phyloP scores from a whole-genome alignment of 2,113 vertebrate species.

The Diphyllodes magnificus region DNA sequence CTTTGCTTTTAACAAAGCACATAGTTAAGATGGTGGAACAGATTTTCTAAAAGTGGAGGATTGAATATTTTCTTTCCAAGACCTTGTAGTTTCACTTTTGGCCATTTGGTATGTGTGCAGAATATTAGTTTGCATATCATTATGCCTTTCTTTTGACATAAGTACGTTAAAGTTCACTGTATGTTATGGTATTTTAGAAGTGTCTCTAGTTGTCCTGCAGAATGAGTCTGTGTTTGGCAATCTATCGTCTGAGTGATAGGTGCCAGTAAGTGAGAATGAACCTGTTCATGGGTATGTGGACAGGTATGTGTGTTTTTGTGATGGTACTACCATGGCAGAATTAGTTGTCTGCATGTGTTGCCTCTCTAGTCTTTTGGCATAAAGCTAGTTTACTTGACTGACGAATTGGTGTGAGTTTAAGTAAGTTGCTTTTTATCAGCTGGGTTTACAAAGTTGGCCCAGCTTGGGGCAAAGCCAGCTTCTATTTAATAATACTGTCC shows the following conservation, averaged over 20 bases:
- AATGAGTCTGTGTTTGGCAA: not conserved
- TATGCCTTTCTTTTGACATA: not conserved
- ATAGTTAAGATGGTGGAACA: not conserved
- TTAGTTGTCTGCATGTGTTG: not conserved
- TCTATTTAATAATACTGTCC: not conserved
- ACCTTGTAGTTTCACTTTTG: not conserved
- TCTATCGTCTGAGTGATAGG: not conserved
- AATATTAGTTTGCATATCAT: not conserved
- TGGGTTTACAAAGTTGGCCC: not conserved
- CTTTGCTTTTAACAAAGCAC: not conserved
- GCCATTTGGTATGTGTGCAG: not conserved
- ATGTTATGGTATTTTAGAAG: not conserved
- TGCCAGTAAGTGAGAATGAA: not conserved
- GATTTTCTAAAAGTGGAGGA: not conserved
- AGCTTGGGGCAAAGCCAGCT: not conserved
- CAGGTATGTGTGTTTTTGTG: not conserved
- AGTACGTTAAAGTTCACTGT: not conserved
- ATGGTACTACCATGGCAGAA: not conserved
- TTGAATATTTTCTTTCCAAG: not conserved
- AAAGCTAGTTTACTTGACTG: not conserved
- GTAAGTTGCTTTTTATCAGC: not conserved
- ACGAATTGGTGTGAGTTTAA: not conserved
- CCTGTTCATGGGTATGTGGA: not conserved
- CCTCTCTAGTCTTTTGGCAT: not conserved
- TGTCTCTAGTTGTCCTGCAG: not conserved